A percentile compares a stretch with the other conserved stretches of the same genome.
Conservation (phyloP, 2,888 invertebrate genomes). For the Drosophila melanosoma region DNA sequence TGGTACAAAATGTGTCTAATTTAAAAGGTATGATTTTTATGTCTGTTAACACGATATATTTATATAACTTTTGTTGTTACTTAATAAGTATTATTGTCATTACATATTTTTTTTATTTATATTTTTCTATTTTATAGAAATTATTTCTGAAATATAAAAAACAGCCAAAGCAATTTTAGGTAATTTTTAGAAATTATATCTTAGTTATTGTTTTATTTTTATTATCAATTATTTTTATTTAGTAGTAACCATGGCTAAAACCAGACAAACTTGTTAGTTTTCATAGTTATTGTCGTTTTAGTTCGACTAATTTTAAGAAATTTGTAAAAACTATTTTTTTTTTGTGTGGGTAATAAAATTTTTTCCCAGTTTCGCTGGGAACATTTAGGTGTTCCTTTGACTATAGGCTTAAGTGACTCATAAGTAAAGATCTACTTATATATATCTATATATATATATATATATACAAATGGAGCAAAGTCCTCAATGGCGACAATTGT, state of each 20-base stretch:
- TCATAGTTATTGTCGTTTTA: not conserved
- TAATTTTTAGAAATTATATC: not conserved
- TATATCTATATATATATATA: not conserved
- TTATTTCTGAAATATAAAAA: not conserved
- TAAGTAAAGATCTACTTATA: not conserved
- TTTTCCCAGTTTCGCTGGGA: not conserved
- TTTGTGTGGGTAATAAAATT: not conserved
- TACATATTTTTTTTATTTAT: not conserved
- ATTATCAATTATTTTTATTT: not conserved
- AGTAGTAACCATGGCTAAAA: too few relatives aligned
- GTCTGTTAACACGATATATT: not conserved
- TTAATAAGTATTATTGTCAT: not conserved
- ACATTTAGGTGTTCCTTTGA: not conserved
- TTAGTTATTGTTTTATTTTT: not conserved
- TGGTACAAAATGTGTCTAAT: too few relatives aligned
- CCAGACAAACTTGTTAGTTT: not conserved
- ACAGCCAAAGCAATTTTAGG: not conserved
- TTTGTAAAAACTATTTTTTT: not conserved
- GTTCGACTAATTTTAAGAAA: not conserved
- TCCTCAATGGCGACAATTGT: conserved; percentile 1
- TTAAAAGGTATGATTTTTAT: not conserved
- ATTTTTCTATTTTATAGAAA: not conserved
- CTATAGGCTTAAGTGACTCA: not conserved
- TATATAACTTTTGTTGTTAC: not conserved
- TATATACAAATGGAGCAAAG: not conserved